Evolutionary conservation across 2,888 invertebrate species (phyloP), one percentile per base, ranked within the genome.

Genomic region (Lampropteryx suffumata): DNA sequence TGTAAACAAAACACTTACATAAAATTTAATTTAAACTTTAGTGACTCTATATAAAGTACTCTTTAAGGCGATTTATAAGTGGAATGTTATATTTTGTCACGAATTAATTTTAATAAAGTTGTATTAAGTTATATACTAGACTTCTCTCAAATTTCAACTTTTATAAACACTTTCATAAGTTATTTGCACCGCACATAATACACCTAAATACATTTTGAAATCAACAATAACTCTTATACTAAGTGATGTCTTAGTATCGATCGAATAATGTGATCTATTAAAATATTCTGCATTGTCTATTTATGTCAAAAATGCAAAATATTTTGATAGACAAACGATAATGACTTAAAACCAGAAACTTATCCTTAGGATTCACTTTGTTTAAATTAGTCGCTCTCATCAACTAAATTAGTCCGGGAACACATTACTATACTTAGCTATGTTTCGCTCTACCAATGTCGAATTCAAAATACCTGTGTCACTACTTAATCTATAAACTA

Each of bases 381-480:
- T 43, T 60, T 49, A 58, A 50, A 61, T 59, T 57, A n/a, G n/a
- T n/a, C n/a, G n/a, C n/a, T n/a, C n/a, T 17, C 17, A 17, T 17
- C 57, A 65, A 69, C 61, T 60, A 65, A 67, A 67, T 5, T 73
- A 69, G 64, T 71, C 70, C 57, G 73, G 79, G 82, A 82, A 82
- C 82, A 82, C 82, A 76, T 77, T 66, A 61, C 81, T 82, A 79
- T 76, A 71, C 79, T n/a, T n/a, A n/a, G n/a, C n/a, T 80, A 81
- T 67, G 61, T 67, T 70, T 65, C 61, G 34, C 39, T 70, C 77
- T 76, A 77, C 68, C 55, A 61, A 67, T 46, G 62, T 65, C 64
- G 57, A 62, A 63, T 65, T 57, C 39, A 60, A 62, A 61, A 55
- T 57, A 65, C 64, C 53, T 53, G 60, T 57, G 54, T 67, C 61